Evolutionary conservation across 1,140 invertebrate genomes (phyloP).

Genomic region (Ceratina calcarata): DNA sequence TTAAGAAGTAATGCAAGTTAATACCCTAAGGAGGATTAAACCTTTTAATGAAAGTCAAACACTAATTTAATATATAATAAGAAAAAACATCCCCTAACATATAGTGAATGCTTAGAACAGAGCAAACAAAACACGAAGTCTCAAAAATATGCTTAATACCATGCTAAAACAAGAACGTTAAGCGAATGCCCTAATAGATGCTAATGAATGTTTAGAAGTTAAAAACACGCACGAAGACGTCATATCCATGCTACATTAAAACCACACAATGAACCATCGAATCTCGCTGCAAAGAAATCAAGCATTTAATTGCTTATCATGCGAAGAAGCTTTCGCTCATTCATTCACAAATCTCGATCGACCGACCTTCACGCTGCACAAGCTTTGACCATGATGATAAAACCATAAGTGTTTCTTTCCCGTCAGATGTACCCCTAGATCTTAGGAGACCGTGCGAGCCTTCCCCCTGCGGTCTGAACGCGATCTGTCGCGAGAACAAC

Average conservation of each 20-base stretch:
- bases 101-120: background rate
- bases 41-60: background rate
- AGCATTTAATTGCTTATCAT: background rate
- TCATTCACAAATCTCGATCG: background rate
- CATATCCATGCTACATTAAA: slow-evolving; percentile 2
- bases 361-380: slow-evolving; percentile 16
- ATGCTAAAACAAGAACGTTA: no score
- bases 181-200: no score
- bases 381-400: slow-evolving; percentile 51
- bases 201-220: background rate
- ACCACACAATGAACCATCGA: background rate
- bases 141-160: no score
- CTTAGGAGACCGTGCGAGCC: slow-evolving; percentile 83
- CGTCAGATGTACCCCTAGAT: slow-evolving; percentile 68
- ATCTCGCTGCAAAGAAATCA: background rate
- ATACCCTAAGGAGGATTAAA: slow-evolving; percentile 10
- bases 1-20: slow-evolving; percentile 3
- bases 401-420: slow-evolving; percentile 74
- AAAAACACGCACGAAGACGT: background rate
- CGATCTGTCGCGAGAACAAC: slow-evolving; percentile 80
- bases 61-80: background rate
- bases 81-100: no score
- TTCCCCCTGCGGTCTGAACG: slow-evolving; percentile 83
- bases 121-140: background rate
- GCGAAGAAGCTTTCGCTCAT: slow-evolving; percentile 16